Conservation (phyloP, 2,113 vertebrate genomes). For the Cephalopholis sonnerati region DNA sequence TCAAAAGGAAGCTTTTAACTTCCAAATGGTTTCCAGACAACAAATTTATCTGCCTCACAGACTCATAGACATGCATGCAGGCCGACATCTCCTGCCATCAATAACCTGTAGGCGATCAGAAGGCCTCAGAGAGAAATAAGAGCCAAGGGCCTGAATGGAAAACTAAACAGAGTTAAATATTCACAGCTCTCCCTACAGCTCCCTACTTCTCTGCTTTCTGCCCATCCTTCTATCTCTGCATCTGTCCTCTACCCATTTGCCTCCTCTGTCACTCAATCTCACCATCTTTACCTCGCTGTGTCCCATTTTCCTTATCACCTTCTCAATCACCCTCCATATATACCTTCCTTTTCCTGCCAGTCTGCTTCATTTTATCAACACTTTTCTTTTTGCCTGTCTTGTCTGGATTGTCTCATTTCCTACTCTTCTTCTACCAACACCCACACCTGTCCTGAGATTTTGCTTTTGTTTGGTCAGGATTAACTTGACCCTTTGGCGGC, state of each 20-base stretch:
- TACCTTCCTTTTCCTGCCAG: not conserved
- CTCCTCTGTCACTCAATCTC: not conserved
- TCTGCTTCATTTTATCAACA: constrained; percentile 16
- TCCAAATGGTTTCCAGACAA: constrained; percentile 7
- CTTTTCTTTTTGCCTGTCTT: constrained; percentile 1
- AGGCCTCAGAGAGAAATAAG: constrained; percentile 29
- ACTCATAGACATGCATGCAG: not conserved
- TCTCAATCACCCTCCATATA: constrained; percentile 17
- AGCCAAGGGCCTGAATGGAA: constrained; percentile 60
- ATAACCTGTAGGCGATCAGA: constrained; percentile 54
- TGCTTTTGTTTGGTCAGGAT: not conserved
- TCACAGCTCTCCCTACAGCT: constrained; percentile 54
- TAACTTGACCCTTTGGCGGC: not conserved
- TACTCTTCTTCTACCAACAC: not conserved
- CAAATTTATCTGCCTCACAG: constrained; percentile 11
- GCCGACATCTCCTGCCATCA: constrained; percentile 23
- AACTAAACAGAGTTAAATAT: constrained; percentile 75
- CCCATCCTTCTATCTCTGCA: constrained; percentile 6
- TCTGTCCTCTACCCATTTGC: constrained; percentile 22
- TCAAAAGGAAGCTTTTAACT: constrained; percentile 1
- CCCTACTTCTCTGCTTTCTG: constrained; percentile 11
- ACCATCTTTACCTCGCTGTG: constrained; percentile 14
- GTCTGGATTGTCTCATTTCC: not conserved
- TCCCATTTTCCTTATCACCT: constrained; percentile 48
- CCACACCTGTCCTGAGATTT: not conserved